phyloP scores from a whole-genome alignment of 2,797 vertebrate genomes.

The Picus viridis region DNA sequence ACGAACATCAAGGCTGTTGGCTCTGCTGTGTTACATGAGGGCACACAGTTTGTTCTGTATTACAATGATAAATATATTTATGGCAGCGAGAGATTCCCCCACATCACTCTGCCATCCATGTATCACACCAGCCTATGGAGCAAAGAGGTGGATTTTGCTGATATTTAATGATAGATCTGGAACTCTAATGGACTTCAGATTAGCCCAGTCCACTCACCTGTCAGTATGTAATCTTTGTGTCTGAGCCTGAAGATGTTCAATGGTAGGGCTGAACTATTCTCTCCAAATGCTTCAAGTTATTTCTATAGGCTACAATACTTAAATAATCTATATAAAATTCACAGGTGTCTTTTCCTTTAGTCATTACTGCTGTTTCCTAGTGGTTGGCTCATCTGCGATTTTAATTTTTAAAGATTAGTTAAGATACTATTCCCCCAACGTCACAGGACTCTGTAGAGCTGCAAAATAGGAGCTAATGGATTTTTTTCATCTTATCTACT shows the following conservation, averaged over 20 bases:
- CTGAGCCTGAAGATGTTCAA: neutral
- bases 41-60: conserved; percentile 26
- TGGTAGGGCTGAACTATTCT: neutral
- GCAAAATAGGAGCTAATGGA: conserved; percentile 31
- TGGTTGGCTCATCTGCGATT: conserved; percentile 2
- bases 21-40: conserved; percentile 10
- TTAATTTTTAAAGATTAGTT: conserved; percentile 39
- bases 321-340: neutral
- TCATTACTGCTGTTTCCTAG: neutral
- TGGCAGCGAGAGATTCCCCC: conserved; percentile 1
- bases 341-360: conserved; percentile 11
- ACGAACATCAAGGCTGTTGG: conserved; percentile 42
- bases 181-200: conserved; percentile 37
- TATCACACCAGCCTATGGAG: neutral
- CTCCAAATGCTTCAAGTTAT: neutral
- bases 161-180: conserved; percentile 40
- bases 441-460: neutral
- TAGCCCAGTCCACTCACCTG: neutral
- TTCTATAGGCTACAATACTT: neutral
- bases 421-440: neutral
- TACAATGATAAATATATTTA: conserved; percentile 21
- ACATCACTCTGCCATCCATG: conserved; percentile 10
- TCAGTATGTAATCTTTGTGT: neutral
- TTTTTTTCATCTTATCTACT: conserved; percentile 23
- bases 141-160: neutral